Percentiles rank a stretch among this genome's conserved stretches.
Evolutionary conservation across 2,888 invertebrate species (phyloP).

Genomic region (Cephus runcator): DNA sequence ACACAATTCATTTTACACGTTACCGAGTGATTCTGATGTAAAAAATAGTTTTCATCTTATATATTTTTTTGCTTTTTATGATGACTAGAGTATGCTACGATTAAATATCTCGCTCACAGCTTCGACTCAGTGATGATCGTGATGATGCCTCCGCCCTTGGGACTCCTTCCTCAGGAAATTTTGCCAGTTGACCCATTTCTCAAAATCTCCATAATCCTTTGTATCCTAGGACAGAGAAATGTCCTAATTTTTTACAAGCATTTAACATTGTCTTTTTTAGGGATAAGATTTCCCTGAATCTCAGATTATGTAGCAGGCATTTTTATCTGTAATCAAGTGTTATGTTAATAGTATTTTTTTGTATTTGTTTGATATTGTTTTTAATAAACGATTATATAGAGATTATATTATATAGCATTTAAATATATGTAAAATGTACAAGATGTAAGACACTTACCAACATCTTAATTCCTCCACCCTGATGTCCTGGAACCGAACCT

Average conservation of each 20-base stretch:
- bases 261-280: constrained; percentile 16
- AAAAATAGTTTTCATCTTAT: not conserved
- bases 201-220: constrained; percentile 34
- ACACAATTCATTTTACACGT: constrained; percentile 29
- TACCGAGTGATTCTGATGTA: not conserved
- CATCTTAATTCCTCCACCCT: constrained; percentile 59
- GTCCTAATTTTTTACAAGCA: constrained; percentile 23
- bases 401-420: not conserved
- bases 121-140: constrained; percentile 42
- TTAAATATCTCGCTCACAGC: not conserved
- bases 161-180: constrained; percentile 41
- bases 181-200: constrained; percentile 45
- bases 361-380: not conserved
- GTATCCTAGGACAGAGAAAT: constrained; percentile 34
- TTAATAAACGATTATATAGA: not conserved
- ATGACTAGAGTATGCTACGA: constrained; percentile 19
- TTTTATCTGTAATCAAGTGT: constrained; percentile 57
- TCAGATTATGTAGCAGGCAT: constrained; percentile 49
- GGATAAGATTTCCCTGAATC: constrained; percentile 44
- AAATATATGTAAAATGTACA: not conserved
- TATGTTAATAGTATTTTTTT: not conserved
- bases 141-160: constrained; percentile 42
- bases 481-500: constrained; percentile 51
- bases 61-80: constrained; percentile 6
- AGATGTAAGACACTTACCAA: constrained; percentile 45